Percentiles rank a stretch among this genome's conserved stretches.
Conservation (phyloP, 2,113 vertebrate species). For the Theristicus caerulescens region DNA sequence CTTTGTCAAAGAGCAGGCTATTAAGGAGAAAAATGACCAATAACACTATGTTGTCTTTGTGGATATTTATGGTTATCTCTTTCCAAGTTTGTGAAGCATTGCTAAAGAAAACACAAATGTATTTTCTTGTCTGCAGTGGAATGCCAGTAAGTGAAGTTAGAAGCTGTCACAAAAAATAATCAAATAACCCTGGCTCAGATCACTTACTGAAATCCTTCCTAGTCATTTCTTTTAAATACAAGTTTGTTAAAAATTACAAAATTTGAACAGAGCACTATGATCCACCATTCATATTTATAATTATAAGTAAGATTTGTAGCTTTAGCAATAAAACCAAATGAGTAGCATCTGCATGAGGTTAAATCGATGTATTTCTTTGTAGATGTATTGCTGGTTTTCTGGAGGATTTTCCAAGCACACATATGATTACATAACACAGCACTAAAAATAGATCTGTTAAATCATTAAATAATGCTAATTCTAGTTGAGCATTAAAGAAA, state of each 20-base stretch:
- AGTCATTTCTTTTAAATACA: not conserved
- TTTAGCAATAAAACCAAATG: not conserved
- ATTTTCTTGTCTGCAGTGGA: not conserved
- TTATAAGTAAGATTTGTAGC: not conserved
- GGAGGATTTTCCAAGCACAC: not conserved
- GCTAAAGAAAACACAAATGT: not conserved
- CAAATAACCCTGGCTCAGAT: not conserved
- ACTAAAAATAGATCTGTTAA: slow-evolving; percentile 14
- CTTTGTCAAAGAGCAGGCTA: not conserved
- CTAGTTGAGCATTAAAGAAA: slow-evolving; percentile 22
- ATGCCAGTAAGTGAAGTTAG: not conserved
- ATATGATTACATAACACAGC: slow-evolving; percentile 4
- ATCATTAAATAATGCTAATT: slow-evolving; percentile 38
- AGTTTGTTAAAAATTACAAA: not conserved
- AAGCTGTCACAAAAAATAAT: not conserved
- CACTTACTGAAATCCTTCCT: not conserved
- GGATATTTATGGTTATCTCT: not conserved
- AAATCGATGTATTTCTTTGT: not conserved
- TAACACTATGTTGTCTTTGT: not conserved
- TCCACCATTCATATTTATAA: not conserved
- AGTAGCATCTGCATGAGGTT: not conserved
- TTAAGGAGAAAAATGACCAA: not conserved
- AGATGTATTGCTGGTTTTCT: not conserved
- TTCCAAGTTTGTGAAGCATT: not conserved
- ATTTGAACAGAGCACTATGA: not conserved